These are phyloP conservation scores for Dermatemys mawii DNA, from an alignment of 2,113 vertebrate species.

Conservation along the genomic window DNA sequence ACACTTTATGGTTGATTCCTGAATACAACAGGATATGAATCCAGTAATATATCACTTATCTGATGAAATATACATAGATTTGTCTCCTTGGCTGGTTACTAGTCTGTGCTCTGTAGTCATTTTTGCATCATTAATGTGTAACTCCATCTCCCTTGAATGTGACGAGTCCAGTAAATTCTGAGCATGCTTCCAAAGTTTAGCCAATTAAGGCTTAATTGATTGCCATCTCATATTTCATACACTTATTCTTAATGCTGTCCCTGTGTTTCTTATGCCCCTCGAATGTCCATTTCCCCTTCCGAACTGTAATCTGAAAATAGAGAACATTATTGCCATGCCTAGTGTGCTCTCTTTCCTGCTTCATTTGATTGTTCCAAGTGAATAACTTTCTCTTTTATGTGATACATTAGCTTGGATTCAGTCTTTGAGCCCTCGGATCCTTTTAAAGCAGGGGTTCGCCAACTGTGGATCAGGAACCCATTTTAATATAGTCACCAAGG, in stretches of 20 bases:
- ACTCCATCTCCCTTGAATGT: conserved; percentile 9
- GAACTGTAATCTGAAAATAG: conserved; percentile 27
- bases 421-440: neutral
- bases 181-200: conserved; percentile 23
- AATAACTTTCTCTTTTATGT: neutral
- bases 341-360: neutral
- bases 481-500: too few species aligned
- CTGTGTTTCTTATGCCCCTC: conserved; percentile 15
- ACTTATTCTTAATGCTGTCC: conserved; percentile 14
- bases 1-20: neutral
- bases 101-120: conserved; percentile 23
- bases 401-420: neutral
- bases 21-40: conserved; percentile 8
- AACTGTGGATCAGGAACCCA: too few species aligned
- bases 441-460: neutral
- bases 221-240: neutral
- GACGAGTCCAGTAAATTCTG: conserved; percentile 27
- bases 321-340: neutral
- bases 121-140: conserved; percentile 43
- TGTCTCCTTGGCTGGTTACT: conserved; percentile 12
- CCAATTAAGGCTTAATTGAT: conserved; percentile 44
- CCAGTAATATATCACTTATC: conserved; percentile 20
- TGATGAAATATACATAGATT: neutral
- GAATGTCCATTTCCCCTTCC: conserved; percentile 30
- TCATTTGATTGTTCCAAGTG: neutral